Conservation (phyloP, 1,140 invertebrate species). For the Tetramorium simillimum region DNA sequence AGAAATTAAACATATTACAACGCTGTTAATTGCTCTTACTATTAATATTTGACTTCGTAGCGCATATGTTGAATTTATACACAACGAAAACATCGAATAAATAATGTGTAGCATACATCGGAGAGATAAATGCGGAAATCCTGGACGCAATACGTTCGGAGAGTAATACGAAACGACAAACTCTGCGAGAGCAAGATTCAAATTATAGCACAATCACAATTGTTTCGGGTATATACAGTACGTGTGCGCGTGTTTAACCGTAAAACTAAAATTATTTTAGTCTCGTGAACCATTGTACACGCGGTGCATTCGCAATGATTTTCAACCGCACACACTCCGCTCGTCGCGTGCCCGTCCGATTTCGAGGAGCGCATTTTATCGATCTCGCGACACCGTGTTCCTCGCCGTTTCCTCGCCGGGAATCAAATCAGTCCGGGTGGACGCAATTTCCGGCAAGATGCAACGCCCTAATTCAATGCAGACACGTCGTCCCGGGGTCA, state of each 20-base stretch:
- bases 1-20: neutral
- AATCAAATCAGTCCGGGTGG: slow-evolving; percentile 44
- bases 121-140: neutral
- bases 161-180: neutral
- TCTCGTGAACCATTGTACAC: neutral
- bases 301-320: neutral
- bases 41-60: slow-evolving; percentile 1
- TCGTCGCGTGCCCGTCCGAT: neutral
- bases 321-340: neutral
- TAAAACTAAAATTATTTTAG: neutral
- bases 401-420: neutral
- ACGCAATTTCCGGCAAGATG: slow-evolving; percentile 74
- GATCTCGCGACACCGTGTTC: neutral
- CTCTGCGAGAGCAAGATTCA: neutral
- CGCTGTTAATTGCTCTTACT: neutral
- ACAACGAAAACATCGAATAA: neutral
- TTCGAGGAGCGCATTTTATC: neutral
- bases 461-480: slow-evolving; percentile 70
- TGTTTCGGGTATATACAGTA: neutral
- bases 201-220: slow-evolving; percentile 2
- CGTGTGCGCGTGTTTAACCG: neutral
- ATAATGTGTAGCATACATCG: neutral
- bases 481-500: slow-evolving; percentile 50
- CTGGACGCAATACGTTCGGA: neutral
- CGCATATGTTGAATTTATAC: neutral